phyloP scores from a whole-genome alignment of 2,888 invertebrate genomes.

The Drosophila helvetica region DNA sequence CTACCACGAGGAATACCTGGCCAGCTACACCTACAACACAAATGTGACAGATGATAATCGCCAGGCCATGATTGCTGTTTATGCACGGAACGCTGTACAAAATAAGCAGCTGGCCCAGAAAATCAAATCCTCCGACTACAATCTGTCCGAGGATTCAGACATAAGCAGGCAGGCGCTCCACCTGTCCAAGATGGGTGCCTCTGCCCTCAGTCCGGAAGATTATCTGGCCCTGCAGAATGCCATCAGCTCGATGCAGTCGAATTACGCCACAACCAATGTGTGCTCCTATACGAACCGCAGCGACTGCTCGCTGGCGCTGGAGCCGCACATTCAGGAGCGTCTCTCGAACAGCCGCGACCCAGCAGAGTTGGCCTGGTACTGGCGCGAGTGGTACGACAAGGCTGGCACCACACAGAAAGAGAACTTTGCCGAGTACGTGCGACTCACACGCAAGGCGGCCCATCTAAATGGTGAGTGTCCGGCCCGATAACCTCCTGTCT shows the following conservation, averaged over 20 bases:
- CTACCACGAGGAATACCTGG: constrained; percentile 85
- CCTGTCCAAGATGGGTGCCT: constrained; percentile 88
- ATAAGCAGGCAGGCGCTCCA: constrained; percentile 90
- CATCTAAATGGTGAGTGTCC: constrained; percentile 86
- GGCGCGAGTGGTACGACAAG: constrained; percentile 92
- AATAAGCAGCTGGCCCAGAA: constrained; percentile 78
- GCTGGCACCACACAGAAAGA: constrained; percentile 87
- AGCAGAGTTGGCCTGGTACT: constrained; percentile 90
- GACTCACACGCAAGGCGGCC: constrained; percentile 88
- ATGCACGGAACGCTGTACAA: constrained; percentile 69
- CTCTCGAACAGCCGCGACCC: constrained; percentile 89
- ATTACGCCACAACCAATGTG: constrained; percentile 90
- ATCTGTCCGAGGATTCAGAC: constrained; percentile 87
- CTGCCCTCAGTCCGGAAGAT: constrained; percentile 88
- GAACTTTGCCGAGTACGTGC: constrained; percentile 88
- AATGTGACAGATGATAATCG: constrained; percentile 91
- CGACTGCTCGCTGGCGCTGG: constrained; percentile 88
- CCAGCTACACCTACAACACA: constrained; percentile 87
- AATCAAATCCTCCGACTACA: constrained; percentile 87
- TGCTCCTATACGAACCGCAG: constrained; percentile 87
- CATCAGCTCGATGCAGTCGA: constrained; percentile 89
- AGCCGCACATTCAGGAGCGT: constrained; percentile 87
- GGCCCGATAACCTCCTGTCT: constrained; percentile 34
- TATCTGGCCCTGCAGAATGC: constrained; percentile 86
- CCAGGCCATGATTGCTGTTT: constrained; percentile 82